Percentiles rank a stretch among this genome's conserved stretches.
Evolutionary conservation across 1,140 invertebrate species (phyloP).

Genomic region (Trichoplusia ni): DNA sequence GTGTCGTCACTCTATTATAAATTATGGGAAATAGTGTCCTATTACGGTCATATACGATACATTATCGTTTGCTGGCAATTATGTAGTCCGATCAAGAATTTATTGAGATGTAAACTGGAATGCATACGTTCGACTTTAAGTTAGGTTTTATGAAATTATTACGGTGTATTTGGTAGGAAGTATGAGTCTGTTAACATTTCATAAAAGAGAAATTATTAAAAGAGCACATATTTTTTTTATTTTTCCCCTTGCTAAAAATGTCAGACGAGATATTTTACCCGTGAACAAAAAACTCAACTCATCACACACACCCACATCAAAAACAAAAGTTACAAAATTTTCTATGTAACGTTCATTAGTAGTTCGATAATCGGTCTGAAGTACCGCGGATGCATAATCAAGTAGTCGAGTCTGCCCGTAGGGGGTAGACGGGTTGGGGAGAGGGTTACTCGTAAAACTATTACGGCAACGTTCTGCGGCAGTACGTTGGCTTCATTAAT

Average conservation of each 20-base stretch:
- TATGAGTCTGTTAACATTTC: too few species aligned
- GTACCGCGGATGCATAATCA: slow-evolving; percentile 77
- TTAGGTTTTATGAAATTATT: too few species aligned
- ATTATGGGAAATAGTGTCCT: background rate
- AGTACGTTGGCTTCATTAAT: slow-evolving; percentile 76
- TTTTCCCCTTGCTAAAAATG: too few species aligned
- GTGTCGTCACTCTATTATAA: background rate
- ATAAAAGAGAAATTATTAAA: too few species aligned
- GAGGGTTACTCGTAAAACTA: slow-evolving; percentile 76
- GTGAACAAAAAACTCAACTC: background rate
- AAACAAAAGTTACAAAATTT: slow-evolving; percentile 63
- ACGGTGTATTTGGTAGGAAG: too few species aligned
- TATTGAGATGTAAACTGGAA: too few species aligned
- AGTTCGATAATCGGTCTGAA: slow-evolving; percentile 78
- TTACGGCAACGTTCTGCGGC: slow-evolving; percentile 73
- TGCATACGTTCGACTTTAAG: too few species aligned
- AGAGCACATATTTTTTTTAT: too few species aligned
- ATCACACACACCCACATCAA: background rate
- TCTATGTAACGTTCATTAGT: slow-evolving; percentile 71
- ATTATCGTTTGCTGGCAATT: background rate
- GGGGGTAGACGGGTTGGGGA: slow-evolving; percentile 46
- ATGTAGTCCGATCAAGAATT: background rate
- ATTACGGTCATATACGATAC: background rate
- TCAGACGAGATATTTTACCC: background rate
- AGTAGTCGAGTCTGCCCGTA: slow-evolving; percentile 61